Conservation (phyloP, 1,140 invertebrate species). For the Musca vetustissima region DNA sequence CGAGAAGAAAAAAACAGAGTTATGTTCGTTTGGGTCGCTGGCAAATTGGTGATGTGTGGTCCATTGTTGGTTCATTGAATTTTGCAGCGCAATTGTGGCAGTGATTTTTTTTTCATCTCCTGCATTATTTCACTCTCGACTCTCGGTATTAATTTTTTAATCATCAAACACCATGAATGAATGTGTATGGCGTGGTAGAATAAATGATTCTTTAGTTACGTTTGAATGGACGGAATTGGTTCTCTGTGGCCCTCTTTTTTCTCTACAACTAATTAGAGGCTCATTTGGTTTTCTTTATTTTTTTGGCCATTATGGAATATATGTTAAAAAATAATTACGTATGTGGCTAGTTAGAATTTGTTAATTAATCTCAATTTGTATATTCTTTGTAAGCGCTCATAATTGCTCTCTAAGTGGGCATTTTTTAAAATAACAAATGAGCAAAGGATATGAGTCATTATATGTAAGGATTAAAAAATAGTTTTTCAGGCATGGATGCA, state of each 20-base stretch:
- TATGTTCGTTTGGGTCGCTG: neutral
- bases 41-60: neutral
- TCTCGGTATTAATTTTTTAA: too few species aligned
- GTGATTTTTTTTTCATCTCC: neutral
- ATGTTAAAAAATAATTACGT: neutral
- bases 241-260: neutral
- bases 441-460: too few species aligned
- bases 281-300: neutral
- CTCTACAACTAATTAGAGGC: neutral
- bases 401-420: too few species aligned
- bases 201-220: conserved; percentile 16
- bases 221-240: conserved; percentile 11
- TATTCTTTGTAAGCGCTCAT: too few species aligned
- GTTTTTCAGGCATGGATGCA: too few species aligned
- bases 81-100: neutral
- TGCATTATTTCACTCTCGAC: too few species aligned
- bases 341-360: conserved; percentile 4
- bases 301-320: neutral
- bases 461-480: too few species aligned
- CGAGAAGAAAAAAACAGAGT: too few species aligned
- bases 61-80: conserved; percentile 18
- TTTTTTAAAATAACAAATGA: too few species aligned
- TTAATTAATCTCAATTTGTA: too few species aligned
- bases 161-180: too few species aligned
- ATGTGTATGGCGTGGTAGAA: neutral